A percentile compares a stretch with the other conserved stretches of the same genome.
These are phyloP conservation scores for Murina feae DNA, from an alignment of 2,113 vertebrate genomes.

Conservation along the genomic window DNA sequence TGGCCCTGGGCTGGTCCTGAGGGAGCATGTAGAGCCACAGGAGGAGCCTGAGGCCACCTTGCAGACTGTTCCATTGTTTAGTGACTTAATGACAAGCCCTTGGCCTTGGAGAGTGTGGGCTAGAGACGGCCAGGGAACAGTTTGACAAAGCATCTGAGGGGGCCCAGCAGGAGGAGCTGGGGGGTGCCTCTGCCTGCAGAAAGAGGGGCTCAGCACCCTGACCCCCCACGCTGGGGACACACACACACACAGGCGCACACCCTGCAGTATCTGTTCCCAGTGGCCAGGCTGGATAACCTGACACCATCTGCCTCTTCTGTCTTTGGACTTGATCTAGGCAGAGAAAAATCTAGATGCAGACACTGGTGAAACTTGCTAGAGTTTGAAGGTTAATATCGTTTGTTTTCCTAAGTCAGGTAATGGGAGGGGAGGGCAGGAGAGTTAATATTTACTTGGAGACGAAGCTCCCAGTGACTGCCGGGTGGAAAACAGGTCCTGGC, in stretches of 20 bases:
- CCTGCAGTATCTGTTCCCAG: accelerated
- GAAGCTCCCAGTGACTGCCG: not conserved
- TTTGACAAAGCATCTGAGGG: not conserved
- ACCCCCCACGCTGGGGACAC: too few species aligned
- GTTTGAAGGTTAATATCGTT: not conserved
- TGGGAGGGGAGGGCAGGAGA: not conserved
- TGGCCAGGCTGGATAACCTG: not conserved
- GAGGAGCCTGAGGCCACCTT: not conserved
- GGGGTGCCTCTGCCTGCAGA: not conserved
- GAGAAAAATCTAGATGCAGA: not conserved
- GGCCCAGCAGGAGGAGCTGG: not conserved
- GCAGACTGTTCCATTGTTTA: not conserved
- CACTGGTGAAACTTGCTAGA: not conserved
- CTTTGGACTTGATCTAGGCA: not conserved
- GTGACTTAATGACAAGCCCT: not conserved
- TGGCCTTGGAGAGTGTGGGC: not conserved
- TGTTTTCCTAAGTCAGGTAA: not conserved
- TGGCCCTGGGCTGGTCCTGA: not conserved
- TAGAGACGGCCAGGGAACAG: not conserved
- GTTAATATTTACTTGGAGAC: not conserved
- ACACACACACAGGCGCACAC: too few species aligned
- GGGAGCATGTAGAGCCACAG: not conserved
- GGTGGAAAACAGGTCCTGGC: not conserved
- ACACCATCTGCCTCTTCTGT: not conserved
- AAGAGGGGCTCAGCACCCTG: accelerated